These are phyloP conservation scores for Crotalus helleri DNA, from an alignment of 2,113 vertebrate genomes.

Conservation along the genomic window DNA sequence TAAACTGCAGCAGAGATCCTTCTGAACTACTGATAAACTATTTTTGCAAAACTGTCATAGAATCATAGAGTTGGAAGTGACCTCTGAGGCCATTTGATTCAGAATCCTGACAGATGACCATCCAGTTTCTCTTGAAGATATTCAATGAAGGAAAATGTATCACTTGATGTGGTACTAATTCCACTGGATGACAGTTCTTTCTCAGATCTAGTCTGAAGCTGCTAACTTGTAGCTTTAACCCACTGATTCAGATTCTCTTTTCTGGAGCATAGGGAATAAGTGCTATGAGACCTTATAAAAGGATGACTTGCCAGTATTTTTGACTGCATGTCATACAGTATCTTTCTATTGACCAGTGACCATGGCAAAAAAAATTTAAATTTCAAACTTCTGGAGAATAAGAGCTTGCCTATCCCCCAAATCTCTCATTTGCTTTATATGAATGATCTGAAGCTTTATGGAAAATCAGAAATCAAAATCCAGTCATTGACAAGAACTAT, in stretches of 20 bases:
- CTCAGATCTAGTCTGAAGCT: neutral
- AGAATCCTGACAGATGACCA: neutral
- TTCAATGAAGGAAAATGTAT: neutral
- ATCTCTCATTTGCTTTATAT: neutral
- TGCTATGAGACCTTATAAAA: neutral
- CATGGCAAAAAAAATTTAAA: neutral
- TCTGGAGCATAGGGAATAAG: neutral
- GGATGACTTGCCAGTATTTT: neutral
- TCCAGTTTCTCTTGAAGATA: neutral
- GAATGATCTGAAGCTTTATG: neutral
- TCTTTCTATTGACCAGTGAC: neutral
- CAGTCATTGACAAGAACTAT: neutral
- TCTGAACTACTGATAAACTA: neutral
- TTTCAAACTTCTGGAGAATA: neutral
- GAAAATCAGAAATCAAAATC: neutral
- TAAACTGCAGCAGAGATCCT: neutral
- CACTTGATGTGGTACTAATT: neutral
- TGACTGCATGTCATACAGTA: neutral
- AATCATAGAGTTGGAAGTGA: neutral
- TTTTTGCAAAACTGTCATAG: neutral
- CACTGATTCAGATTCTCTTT: neutral
- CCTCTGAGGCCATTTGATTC: neutral
- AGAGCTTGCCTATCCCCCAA: neutral
- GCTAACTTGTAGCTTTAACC: neutral
- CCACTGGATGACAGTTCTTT: neutral